Conservation (phyloP, 2,888 invertebrate genomes). For the Acleris sparsana region DNA sequence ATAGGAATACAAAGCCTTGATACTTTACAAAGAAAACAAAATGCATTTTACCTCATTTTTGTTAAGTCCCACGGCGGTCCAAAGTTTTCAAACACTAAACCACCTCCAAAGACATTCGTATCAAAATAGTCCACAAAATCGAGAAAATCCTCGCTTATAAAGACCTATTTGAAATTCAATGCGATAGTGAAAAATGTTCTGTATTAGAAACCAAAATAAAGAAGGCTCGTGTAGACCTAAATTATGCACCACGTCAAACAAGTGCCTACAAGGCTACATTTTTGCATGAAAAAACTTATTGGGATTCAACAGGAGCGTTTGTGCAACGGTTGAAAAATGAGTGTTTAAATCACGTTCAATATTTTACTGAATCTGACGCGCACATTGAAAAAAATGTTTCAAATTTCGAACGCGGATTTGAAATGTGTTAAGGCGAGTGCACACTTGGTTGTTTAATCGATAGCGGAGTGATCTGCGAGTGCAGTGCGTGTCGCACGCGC, state of each 20-base stretch:
- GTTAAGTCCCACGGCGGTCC: conserved; percentile 37
- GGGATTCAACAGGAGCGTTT: conserved; percentile 22
- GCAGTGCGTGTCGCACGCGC: conserved; percentile 75
- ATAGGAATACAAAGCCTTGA: too few species aligned
- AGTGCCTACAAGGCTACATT: conserved; percentile 64
- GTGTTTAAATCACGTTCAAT: conserved; percentile 20
- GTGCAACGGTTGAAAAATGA: conserved; percentile 36
- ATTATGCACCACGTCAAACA: conserved; percentile 64
- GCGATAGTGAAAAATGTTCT: conserved; percentile 73
- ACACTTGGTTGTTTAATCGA: conserved; percentile 46
- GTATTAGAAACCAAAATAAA: conserved; percentile 66
- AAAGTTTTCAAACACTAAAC: conserved; percentile 54
- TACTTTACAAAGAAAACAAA: too few species aligned
- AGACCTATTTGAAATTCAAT: conserved; percentile 81
- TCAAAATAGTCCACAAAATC: conserved; percentile 68
- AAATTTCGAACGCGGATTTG: conserved; percentile 39
- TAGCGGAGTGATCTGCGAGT: conserved; percentile 46
- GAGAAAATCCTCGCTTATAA: conserved; percentile 73
- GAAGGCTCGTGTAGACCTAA: conserved; percentile 52
- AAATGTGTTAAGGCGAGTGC: conserved; percentile 46
- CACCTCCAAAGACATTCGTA: conserved; percentile 57
- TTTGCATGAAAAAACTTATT: conserved; percentile 44
- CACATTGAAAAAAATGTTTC: conserved; percentile 28
- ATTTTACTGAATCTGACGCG: conserved; percentile 1
- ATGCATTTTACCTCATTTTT: conserved; percentile 65